Percentiles rank a stretch among this genome's conserved stretches.
phyloP scores from a whole-genome alignment of 2,888 invertebrate genomes.

The Eilema caniola region DNA sequence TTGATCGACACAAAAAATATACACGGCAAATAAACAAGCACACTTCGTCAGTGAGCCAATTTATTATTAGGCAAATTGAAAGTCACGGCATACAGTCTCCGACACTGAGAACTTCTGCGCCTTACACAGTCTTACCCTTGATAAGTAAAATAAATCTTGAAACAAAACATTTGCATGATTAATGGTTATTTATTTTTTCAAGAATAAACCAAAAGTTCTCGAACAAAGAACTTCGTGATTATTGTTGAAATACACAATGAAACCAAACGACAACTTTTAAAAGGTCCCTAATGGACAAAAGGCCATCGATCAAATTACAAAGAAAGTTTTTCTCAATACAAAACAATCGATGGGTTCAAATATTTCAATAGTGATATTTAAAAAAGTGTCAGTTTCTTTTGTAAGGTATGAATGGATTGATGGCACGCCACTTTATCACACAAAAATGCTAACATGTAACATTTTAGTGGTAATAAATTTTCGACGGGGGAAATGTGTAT shows the following conservation, averaged over 20 bases:
- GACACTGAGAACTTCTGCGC: constrained; percentile 33
- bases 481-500: constrained; percentile 52
- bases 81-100: constrained; percentile 52
- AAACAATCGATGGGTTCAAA: constrained; percentile 76
- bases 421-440: constrained; percentile 55
- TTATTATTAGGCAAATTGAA: constrained; percentile 57
- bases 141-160: constrained; percentile 64
- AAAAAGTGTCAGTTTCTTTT: constrained; percentile 67
- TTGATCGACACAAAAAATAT: constrained; percentile 58
- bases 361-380: constrained; percentile 69
- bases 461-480: constrained; percentile 56
- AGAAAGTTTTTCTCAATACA: constrained; percentile 79
- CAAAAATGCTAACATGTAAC: constrained; percentile 50
- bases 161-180: constrained; percentile 71
- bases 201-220: constrained; percentile 64
- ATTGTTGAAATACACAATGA: constrained; percentile 78
- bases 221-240: constrained; percentile 72
- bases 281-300: constrained; percentile 83
- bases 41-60: constrained; percentile 52
- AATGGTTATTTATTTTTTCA: constrained; percentile 74
- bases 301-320: constrained; percentile 85
- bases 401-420: constrained; percentile 57
- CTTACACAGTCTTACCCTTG: constrained; percentile 54
- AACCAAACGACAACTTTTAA: constrained; percentile 83
- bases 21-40: constrained; percentile 48